Base-by-base conservation (phyloP, 2,797 vertebrate genomes). In the Luscinia luscinia region DNA sequence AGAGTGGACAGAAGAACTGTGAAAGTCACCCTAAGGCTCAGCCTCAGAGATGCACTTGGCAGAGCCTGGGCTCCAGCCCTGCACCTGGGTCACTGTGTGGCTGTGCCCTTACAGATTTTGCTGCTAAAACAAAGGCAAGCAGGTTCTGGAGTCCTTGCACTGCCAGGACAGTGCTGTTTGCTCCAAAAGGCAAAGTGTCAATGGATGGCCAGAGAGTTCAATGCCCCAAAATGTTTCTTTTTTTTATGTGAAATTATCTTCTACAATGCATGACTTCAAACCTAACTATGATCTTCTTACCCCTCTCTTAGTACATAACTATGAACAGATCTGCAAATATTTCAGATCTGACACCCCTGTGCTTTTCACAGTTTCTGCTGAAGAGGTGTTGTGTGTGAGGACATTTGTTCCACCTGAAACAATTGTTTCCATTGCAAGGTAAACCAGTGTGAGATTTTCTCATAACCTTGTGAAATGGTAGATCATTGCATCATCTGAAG, bases 71-170 rank as follows among this genome's bases (percentile, higher is more conserved):
- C 63, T 84, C 43, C 55, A 15, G 66, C 34, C 5, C 22, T 7
- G 34, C 1, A 0, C 12, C 21, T 48, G 66, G 27, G 48, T 38
- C 0, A 0, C 5, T 3, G n/a, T 18, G 40, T 1, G 1, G 26
- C 81, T 22, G 8, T 89, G 87, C 49, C 23, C 32, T 27, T 30
- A 49, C 6, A 11, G 75, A 26, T 26, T 24, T 46, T 34, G 34
- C 68, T 76, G 63, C 64, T 72, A 77, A 79, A 83, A 41, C 86
- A 87, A 59, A 84, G 45, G 32, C 23, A 89, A 84, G 76, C 26
- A 40, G 55, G 77, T 87, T 95, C 55, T 84, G 70, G n/a, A 84
- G 59, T 34, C 43, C 51, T 20, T 40, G 40, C 46, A 24, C 15
- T 70, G 67, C 70, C 48, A 40, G 70, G 58, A 30, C 43, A 27